A percentile compares a stretch with the other conserved stretches of the same genome.
Conservation (phyloP, 2,888 invertebrate species). For the Pegoplata infirma region DNA sequence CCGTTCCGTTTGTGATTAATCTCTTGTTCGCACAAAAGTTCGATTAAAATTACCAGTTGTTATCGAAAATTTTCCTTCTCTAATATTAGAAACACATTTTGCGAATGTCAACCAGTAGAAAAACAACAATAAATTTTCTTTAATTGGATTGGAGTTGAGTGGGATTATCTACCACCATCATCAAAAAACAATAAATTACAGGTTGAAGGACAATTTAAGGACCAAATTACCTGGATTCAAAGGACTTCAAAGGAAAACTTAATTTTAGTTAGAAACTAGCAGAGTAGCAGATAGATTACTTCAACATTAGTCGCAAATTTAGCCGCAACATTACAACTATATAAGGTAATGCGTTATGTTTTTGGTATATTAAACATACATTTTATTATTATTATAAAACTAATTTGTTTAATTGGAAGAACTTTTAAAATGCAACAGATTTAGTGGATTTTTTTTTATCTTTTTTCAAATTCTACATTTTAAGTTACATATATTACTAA, state of each 20-base stretch:
- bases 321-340: background rate
- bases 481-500: too few species aligned
- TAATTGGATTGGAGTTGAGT: constrained; percentile 41
- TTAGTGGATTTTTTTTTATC: too few species aligned
- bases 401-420: background rate
- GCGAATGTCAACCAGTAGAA: constrained; percentile 36
- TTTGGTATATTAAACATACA: background rate
- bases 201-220: constrained; percentile 54
- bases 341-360: constrained; percentile 11
- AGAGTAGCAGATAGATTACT: background rate
- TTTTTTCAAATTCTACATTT: too few species aligned
- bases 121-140: constrained; percentile 7
- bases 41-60: background rate
- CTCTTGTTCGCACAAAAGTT: too few species aligned
- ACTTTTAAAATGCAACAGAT: constrained; percentile 52
- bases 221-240: background rate
- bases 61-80: constrained; percentile 31
- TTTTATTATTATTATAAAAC: too few species aligned
- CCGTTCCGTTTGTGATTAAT: too few species aligned
- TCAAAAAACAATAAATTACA: background rate
- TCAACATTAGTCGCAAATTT: background rate
- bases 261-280: constrained; percentile 17
- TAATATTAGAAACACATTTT: constrained; percentile 34
- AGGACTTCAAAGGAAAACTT: background rate
- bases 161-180: background rate